Conservation (phyloP, 2,888 invertebrate species). For the Protophormia terraenovae region DNA sequence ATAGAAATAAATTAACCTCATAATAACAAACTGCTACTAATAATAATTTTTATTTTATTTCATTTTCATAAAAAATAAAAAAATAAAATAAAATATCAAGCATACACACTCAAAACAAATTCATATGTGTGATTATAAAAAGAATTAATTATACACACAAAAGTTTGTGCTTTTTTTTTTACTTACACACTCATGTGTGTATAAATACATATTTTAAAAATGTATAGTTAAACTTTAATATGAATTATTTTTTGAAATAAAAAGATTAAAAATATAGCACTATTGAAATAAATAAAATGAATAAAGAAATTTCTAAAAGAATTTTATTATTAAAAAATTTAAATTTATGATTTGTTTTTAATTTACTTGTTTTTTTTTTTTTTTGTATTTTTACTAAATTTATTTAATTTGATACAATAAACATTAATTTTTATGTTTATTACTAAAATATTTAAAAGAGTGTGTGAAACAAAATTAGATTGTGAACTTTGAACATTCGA, state of each 20-base stretch:
- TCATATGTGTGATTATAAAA: not conserved
- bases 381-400: not conserved
- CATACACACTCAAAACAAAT: not conserved
- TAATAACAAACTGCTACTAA: slow-evolving; percentile 8
- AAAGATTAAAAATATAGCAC: not conserved
- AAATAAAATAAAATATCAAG: not conserved
- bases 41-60: slow-evolving; percentile 14
- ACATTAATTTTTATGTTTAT: not conserved
- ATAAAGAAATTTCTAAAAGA: not conserved
- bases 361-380: not conserved
- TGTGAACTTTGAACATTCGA: not conserved
- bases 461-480: not conserved
- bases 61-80: not conserved
- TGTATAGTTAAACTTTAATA: not conserved
- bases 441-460: not conserved
- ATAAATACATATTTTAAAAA: not conserved
- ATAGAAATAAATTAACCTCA: slow-evolving; percentile 32
- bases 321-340: not conserved
- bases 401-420: not conserved
- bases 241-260: not conserved
- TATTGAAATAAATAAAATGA: not conserved
- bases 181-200: no score
- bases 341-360: not conserved
- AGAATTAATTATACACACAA: no score
- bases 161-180: no score